A percentile compares a stretch with the other conserved stretches of the same genome.
Evolutionary conservation across 2,888 invertebrate genomes (phyloP).

Genomic region (Craniophora ligustri): DNA sequence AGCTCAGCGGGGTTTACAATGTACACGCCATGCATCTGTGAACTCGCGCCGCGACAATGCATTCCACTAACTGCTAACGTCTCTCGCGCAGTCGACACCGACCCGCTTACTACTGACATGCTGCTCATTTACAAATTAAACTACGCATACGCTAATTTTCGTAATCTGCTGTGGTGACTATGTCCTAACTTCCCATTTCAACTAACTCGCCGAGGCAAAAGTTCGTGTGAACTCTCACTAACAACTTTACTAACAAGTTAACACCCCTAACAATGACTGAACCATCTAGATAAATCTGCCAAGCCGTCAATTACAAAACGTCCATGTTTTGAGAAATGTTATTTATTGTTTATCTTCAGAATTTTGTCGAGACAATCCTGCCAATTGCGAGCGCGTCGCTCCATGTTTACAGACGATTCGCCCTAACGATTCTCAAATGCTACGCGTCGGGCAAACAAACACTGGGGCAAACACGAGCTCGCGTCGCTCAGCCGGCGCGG

Average conservation of each 20-base stretch:
- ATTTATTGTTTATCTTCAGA: constrained; percentile 83
- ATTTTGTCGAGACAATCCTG: constrained; percentile 81
- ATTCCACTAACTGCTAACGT: constrained; percentile 84
- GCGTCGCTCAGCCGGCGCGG: constrained; percentile 57
- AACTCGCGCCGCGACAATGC: constrained; percentile 89
- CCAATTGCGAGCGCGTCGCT: constrained; percentile 80
- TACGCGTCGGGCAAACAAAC: constrained; percentile 83
- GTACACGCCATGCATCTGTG: constrained; percentile 94
- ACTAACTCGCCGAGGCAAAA: constrained; percentile 81
- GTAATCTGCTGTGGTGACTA: constrained; percentile 79
- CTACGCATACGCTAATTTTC: constrained; percentile 77
- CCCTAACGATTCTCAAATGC: constrained; percentile 87
- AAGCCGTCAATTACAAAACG: constrained; percentile 84
- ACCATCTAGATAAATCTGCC: constrained; percentile 86
- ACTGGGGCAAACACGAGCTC: constrained; percentile 77
- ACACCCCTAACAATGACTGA: constrained; percentile 87
- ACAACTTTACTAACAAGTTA: constrained; percentile 86
- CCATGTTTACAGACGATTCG: constrained; percentile 83
- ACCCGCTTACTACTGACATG: constrained; percentile 73
- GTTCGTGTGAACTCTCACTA: constrained; percentile 84
- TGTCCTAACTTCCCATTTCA: constrained; percentile 79
- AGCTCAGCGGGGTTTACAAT: constrained; percentile 90
- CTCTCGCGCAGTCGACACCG: constrained; percentile 70
- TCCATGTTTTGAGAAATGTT: constrained; percentile 82
- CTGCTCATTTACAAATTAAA: constrained; percentile 73